A percentile compares a stretch with the other conserved stretches of the same genome.
Conservation (phyloP, 2,888 invertebrate genomes). For the Horisme vitalbata region DNA sequence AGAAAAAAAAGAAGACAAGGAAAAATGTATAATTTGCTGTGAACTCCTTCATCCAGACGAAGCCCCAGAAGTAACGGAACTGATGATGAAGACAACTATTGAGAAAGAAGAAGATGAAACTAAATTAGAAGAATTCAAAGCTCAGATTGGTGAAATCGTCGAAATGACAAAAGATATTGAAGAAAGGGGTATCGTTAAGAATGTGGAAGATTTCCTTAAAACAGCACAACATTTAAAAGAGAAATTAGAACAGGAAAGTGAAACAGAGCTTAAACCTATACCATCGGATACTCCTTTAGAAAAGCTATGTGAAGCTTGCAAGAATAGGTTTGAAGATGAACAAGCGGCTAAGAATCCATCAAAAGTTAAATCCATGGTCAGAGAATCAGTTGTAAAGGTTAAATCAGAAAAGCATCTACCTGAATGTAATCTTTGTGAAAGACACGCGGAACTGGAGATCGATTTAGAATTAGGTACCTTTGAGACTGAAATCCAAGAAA, state of each 20-base stretch:
- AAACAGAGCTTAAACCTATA: background rate
- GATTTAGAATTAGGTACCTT: constrained; percentile 42
- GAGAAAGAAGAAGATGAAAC: constrained; percentile 16
- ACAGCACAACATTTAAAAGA: constrained; percentile 38
- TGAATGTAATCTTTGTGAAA: background rate
- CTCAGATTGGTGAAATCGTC: constrained; percentile 38
- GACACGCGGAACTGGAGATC: constrained; percentile 6
- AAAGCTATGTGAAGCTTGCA: constrained; percentile 7
- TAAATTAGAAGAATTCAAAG: constrained; percentile 37
- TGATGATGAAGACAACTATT: background rate
- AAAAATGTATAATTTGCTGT: constrained; percentile 28
- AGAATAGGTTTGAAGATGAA: constrained; percentile 6
- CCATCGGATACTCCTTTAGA: constrained; percentile 1
- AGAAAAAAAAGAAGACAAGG: constrained; percentile 4
- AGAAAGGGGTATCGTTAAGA: constrained; percentile 28
- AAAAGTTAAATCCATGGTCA: no score
- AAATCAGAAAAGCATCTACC: constrained; percentile 10
- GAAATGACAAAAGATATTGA: constrained; percentile 38
- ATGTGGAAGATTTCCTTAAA: constrained; percentile 38
- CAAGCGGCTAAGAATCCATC: background rate
- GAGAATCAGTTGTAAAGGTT: constrained; percentile 21
- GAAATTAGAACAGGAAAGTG: constrained; percentile 25
- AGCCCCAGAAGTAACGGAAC: background rate
- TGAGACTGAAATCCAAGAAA: constrained; percentile 46
- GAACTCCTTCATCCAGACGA: background rate